Percentiles rank a stretch among this genome's conserved stretches.
Conservation (phyloP, 1,140 invertebrate species). For the Oscheius sp. region DNA sequence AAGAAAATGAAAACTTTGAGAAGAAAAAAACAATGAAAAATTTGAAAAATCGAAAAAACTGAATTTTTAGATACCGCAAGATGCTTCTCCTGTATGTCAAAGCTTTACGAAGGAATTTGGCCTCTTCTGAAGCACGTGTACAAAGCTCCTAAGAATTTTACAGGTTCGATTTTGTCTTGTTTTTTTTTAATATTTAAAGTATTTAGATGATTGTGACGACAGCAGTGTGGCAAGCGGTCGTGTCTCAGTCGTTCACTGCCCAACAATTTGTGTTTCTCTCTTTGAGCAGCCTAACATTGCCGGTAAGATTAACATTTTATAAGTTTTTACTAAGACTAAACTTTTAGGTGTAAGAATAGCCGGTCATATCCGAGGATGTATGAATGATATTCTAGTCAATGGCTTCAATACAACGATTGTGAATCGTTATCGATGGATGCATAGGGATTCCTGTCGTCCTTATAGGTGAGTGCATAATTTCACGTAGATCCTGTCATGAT, state of each 20-base stretch:
- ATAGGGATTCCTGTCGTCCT: constrained; percentile 39
- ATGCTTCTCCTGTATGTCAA: constrained; percentile 44
- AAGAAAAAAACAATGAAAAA: too few species aligned
- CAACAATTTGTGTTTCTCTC: constrained; percentile 37
- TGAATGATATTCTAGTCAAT: constrained; percentile 40
- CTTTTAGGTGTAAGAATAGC: constrained; percentile 36
- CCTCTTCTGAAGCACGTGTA: constrained; percentile 34
- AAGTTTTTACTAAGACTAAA: neutral
- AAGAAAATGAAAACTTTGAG: too few species aligned
- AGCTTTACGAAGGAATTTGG: constrained; percentile 42
- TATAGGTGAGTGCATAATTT: constrained; percentile 32
- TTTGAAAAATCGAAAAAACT: too few species aligned
- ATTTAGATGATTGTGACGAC: constrained; percentile 36
- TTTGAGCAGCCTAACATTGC: constrained; percentile 39
- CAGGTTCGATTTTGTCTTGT: constrained; percentile 5
- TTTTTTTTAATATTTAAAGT: neutral
- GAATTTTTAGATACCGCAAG: constrained; percentile 33
- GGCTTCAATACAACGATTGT: constrained; percentile 45
- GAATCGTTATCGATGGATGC: constrained; percentile 44
- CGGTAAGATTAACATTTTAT: constrained; percentile 16
- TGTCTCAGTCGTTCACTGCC: constrained; percentile 37
- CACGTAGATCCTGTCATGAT: too few species aligned
- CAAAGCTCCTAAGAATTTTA: constrained; percentile 39
- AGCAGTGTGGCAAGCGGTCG: constrained; percentile 6
- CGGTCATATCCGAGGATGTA: constrained; percentile 43